Base-by-base conservation (phyloP, 1,140 invertebrate genomes). In the Sinonovacula constricta region DNA sequence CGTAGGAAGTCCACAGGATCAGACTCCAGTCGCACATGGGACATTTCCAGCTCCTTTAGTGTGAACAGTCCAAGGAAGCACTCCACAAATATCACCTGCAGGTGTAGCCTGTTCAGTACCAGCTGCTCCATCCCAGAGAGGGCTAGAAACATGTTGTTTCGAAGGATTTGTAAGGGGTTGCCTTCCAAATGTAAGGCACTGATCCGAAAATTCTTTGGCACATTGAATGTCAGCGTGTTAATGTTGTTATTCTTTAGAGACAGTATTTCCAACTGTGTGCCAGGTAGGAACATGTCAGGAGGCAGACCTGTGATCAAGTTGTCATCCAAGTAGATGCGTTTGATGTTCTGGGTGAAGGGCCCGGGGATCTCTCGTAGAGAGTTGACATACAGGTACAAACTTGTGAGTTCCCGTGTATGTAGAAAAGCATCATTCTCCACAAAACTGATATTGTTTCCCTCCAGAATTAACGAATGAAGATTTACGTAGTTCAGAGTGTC, bases 371-470 rank as follows among this genome's bases (percentile, higher is more conserved):
- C 14, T 24, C 36, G 14, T 2, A 74, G 36, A 3, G 33, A 1
- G 24, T 74, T 74, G 3, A 60, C 59, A 36, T 53, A 63, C 3
- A 74, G 39, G 30, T 51, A 63, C 18, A 74, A 10, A 5, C 33
- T 36, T 10, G 5, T 26, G 0, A 74, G 70, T 10, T 26, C 94
- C 93, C 97, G 96, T 33, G 97, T 88, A 33, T 96, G 92, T 0
- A 96, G 96, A 22, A 98, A 90, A 0, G 96, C 95, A 84, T 97
- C 96, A 30, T 96, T 95, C 89, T 97, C 96, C 2, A 98, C 93
- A 0, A 93, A 91, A 51, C 90, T 91, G 31, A 98, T 92, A 72
- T 93, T 91, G 86, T 97, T 97, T 56, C 94, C 93, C 24, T 95
- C 95, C 45, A 98, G 93, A 86, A 96, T 95, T 34, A 98, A 87